Evolutionary conservation across 2,113 vertebrate species (phyloP).

Genomic region (Hipposideros armiger): DNA sequence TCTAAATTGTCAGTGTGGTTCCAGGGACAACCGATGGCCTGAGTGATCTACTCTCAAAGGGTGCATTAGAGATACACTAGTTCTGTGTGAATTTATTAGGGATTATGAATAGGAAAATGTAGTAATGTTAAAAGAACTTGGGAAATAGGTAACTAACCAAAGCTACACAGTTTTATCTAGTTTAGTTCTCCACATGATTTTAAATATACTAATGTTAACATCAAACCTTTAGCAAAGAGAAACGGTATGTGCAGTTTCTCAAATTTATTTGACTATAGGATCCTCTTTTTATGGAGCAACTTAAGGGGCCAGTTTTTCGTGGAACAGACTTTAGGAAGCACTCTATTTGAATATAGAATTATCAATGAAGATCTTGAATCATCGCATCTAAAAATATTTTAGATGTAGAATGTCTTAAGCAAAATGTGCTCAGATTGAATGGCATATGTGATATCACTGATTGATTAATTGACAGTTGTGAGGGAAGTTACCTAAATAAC

Average conservation of each 20-base stretch:
- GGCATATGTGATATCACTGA: background rate
- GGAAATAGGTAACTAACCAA: background rate
- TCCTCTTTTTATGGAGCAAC: background rate
- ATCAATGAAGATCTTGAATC: background rate
- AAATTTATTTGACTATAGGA: background rate
- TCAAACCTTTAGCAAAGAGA: background rate
- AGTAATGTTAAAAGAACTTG: background rate
- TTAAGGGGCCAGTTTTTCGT: background rate
- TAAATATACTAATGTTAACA: background rate
- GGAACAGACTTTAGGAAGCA: background rate
- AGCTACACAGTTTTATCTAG: background rate
- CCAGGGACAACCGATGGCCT: background rate
- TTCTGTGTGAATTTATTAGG: background rate
- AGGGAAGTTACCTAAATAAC: background rate
- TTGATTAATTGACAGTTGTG: background rate
- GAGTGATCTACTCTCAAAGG: background rate
- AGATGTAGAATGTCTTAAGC: background rate
- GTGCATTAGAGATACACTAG: background rate
- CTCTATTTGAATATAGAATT: background rate
- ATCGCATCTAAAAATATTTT: constrained; percentile 49
- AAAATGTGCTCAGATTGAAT: constrained; percentile 1
- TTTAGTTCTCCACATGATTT: background rate
- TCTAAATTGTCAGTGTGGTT: constrained; percentile 7
- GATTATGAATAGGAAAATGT: background rate
- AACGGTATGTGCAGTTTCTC: background rate